Base-by-base conservation (phyloP, 2,113 vertebrate genomes). In the Amia ocellicauda region DNA sequence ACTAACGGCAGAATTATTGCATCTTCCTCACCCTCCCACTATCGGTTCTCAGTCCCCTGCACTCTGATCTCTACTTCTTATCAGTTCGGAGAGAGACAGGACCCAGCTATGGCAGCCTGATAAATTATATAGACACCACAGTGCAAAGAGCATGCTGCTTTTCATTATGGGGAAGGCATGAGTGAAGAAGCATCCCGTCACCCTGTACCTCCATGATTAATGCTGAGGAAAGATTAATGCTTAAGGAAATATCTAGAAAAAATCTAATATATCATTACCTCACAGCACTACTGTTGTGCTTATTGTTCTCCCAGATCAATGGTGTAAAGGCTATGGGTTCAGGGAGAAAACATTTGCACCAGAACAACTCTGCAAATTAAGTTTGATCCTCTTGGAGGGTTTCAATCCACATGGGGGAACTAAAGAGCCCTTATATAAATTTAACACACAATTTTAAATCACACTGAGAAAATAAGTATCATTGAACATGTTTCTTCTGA, bases 131-230 rank as follows among this genome's bases (percentile, higher is more conserved):
- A 16, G 11, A 60, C 58, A 51, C 29, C 17, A 63, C 69, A 74
- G 47, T 17, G 45, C 63, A 64, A 42, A 57, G 73, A 63, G 60
- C 68, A 72, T 73, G 66, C 82, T 82, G 79, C 70, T 83, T 85
- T 76, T 71, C 59, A 87, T 83, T 84, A 83, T 42, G 28, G 66
- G n/a, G 31, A 85, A 77, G 84, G 14, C 22, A 45, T 62, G 29
- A 60, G 61, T 58, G 23, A 56, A 47, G 52, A 41, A 22, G 61
- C 54, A 69, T 64, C 58, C 67, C 36, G 65, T 67, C 13, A 57
- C 58, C 42, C 49, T 47, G 53, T 58, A 79, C 50, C 58, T 68
- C 66, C 17, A 49, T 75, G 76, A 80, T 79, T 84, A 73, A 83
- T 73, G 62, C 7, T 47, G 52, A 65, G 45, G 69, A 64, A 68